phyloP scores from a whole-genome alignment of 2,888 invertebrate species.

The Sisyra nigra region DNA sequence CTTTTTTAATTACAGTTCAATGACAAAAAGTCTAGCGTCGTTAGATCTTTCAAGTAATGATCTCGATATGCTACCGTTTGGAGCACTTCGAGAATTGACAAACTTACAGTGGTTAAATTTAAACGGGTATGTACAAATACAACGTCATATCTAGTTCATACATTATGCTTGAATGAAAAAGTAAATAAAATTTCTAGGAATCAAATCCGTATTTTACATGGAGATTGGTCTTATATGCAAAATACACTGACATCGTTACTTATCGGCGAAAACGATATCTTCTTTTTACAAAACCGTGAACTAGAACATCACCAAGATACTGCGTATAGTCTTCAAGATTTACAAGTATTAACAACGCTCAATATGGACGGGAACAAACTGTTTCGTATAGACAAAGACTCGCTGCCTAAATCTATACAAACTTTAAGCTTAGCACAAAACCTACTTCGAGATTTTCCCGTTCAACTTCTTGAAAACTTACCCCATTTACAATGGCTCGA shows the following conservation, averaged over 20 bases:
- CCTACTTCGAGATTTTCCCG: constrained; percentile 50
- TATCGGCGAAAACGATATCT: constrained; percentile 65
- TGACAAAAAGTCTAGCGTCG: constrained; percentile 64
- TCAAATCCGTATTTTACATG: constrained; percentile 53
- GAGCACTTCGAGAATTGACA: constrained; percentile 52
- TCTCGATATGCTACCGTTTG: constrained; percentile 58
- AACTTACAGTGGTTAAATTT: constrained; percentile 70
- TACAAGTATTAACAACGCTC: constrained; percentile 19
- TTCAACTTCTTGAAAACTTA: constrained; percentile 42
- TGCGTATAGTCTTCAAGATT: background rate
- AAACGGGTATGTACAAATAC: constrained; percentile 47
- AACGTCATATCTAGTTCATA: background rate
- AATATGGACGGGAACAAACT: constrained; percentile 58
- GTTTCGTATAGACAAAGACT: constrained; percentile 39
- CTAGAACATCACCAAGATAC: background rate
- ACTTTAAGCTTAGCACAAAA: constrained; percentile 60
- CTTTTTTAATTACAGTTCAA: constrained; percentile 42
- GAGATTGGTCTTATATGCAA: constrained; percentile 64
- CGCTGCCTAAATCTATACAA: constrained; percentile 48
- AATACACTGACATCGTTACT: constrained; percentile 63
- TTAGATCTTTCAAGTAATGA: constrained; percentile 72
- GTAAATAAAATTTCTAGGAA: constrained; percentile 40
- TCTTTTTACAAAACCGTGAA: background rate
- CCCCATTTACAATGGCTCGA: constrained; percentile 53
- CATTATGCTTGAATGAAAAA: background rate